phyloP scores from a whole-genome alignment of 2,888 invertebrate species.

The Syrphus vitripennis region DNA sequence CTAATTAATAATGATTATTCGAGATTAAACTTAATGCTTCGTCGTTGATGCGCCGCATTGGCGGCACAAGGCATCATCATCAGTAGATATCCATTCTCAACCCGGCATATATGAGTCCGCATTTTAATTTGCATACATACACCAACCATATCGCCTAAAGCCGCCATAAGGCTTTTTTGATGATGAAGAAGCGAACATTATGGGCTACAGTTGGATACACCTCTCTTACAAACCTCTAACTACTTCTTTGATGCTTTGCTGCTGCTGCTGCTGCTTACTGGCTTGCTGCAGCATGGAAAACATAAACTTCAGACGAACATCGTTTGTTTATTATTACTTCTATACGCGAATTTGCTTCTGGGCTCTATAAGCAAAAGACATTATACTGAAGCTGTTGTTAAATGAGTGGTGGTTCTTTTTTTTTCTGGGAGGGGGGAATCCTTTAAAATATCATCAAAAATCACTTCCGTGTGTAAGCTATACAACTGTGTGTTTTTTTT shows the following conservation, averaged over 20 bases:
- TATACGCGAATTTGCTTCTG: constrained; percentile 26
- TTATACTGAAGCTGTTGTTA: constrained; percentile 19
- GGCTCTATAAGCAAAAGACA: constrained; percentile 38
- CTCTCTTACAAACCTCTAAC: constrained; percentile 4
- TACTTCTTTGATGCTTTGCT: not conserved
- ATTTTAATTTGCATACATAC: constrained; percentile 65
- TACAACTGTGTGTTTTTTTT: not conserved
- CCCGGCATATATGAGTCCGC: constrained; percentile 40
- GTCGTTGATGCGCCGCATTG: not conserved
- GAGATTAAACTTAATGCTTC: constrained; percentile 59
- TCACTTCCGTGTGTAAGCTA: constrained; percentile 49
- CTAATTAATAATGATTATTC: constrained; percentile 70
- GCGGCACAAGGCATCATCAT: not conserved
- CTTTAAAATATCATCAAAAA: constrained; percentile 25
- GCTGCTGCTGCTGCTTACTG: no score
- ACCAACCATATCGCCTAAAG: constrained; percentile 31
- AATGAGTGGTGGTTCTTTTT: not conserved
- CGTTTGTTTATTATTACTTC: constrained; percentile 51
- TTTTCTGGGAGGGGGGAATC: not conserved
- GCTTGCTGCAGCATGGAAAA: not conserved
- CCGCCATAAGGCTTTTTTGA: constrained; percentile 19
- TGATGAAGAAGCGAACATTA: constrained; percentile 62
- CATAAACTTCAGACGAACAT: constrained; percentile 34
- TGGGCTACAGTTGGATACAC: constrained; percentile 38
- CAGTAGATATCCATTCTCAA: not conserved